phyloP scores from a whole-genome alignment of 37 sponge, comb jelly and placozoan species.

The Halichondria panicea region DNA sequence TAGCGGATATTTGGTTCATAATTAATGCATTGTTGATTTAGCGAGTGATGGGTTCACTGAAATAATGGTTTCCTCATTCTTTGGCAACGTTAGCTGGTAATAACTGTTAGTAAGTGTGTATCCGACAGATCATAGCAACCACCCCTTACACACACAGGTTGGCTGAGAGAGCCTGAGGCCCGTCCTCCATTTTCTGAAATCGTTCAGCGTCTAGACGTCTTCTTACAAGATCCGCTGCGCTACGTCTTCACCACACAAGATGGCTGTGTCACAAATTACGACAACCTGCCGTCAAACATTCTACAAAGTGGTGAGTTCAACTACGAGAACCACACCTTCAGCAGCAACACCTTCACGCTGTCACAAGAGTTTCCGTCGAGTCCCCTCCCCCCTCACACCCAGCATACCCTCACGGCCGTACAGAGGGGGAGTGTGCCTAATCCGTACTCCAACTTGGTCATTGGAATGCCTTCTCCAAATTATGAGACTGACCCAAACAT shows the following conservation, averaged over 20 bases:
- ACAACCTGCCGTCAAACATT: constrained; percentile 27
- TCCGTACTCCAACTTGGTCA: not conserved
- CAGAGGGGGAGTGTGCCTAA: not conserved
- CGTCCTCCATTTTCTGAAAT: constrained; percentile 71
- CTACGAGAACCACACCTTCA: constrained; percentile 43
- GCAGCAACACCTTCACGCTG: not conserved
- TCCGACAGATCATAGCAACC: too few species aligned
- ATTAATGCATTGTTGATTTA: too few species aligned
- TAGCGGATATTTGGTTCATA: too few species aligned
- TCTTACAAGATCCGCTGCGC: constrained; percentile 58
- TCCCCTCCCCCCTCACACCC: not conserved
- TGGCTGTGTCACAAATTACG: constrained; percentile 13
- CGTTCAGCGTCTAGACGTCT: constrained; percentile 20
- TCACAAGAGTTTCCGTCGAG: not conserved
- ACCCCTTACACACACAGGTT: too few species aligned
- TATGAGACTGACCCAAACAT: too few species aligned
- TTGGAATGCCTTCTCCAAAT: too few species aligned
- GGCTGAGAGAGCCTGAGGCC: constrained; percentile 65
- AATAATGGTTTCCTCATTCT: too few species aligned
- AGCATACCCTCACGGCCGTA: not conserved
- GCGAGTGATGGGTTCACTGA: too few species aligned
- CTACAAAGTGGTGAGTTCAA: constrained; percentile 4
- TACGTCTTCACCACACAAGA: constrained; percentile 34
- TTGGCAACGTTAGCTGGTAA: too few species aligned
- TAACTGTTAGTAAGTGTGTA: too few species aligned